Evolutionary conservation across 2,888 invertebrate genomes (phyloP).

Genomic region (Atherix ibis): DNA sequence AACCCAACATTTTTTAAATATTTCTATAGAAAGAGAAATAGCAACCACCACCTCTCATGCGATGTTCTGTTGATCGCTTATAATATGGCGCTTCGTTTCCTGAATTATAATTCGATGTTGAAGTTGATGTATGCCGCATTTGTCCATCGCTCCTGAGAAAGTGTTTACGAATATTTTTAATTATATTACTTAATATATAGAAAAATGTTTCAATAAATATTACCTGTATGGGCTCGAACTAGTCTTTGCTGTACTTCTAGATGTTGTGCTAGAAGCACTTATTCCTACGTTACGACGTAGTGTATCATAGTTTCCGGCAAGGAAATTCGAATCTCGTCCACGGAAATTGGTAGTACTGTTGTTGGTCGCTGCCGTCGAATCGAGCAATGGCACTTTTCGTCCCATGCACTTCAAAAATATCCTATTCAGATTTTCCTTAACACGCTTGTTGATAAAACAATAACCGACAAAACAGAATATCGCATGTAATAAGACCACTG

Average conservation of each 20-base stretch:
- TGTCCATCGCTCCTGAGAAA: constrained; percentile 62
- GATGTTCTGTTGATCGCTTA: constrained; percentile 43
- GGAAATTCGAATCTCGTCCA: constrained; percentile 19
- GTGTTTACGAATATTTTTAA: neutral
- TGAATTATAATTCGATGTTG: constrained; percentile 75
- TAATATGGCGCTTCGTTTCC: constrained; percentile 63
- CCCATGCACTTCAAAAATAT: constrained; percentile 58
- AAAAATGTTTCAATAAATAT: constrained; percentile 3
- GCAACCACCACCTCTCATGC: constrained; percentile 9
- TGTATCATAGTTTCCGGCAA: constrained; percentile 36
- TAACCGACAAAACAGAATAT: constrained; percentile 73
- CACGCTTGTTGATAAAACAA: constrained; percentile 73
- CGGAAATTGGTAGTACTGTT: constrained; percentile 65
- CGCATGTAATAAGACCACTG: constrained; percentile 62
- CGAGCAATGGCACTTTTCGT: constrained; percentile 62
- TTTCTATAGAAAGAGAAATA: neutral
- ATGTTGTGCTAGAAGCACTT: constrained; percentile 88
- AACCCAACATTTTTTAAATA: neutral
- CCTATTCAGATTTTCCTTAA: constrained; percentile 49
- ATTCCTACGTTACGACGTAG: constrained; percentile 71
- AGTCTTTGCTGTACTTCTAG: constrained; percentile 85
- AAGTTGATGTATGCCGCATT: constrained; percentile 66
- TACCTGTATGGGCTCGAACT: constrained; percentile 82
- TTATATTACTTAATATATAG: neutral
- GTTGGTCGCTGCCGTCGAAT: constrained; percentile 56